Evolutionary conservation across 2,888 invertebrate species (phyloP).

Genomic region (Lochmaea crataegi): DNA sequence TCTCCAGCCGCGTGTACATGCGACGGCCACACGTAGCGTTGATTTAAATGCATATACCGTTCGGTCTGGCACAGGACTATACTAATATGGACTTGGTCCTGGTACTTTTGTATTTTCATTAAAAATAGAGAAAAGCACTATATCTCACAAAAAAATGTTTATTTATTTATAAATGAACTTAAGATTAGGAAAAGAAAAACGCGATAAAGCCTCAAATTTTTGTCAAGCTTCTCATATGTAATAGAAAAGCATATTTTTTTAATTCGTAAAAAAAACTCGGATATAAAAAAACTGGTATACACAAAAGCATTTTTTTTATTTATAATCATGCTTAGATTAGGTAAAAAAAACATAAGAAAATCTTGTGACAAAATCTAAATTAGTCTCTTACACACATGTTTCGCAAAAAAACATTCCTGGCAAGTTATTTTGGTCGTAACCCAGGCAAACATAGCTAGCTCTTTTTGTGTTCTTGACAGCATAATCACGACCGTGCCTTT

Average conservation of each 20-base stretch:
- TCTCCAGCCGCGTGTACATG: background rate
- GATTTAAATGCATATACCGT: background rate
- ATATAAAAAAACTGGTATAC: too few relatives aligned
- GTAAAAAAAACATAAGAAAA: background rate
- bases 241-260: too few relatives aligned
- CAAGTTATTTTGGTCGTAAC: background rate
- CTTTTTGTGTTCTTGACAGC: too few relatives aligned
- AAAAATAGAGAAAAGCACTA: background rate
- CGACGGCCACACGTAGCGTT: background rate
- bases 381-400: background rate
- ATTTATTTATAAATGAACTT: too few relatives aligned
- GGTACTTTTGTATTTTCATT: background rate
- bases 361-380: background rate
- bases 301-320: too few relatives aligned
- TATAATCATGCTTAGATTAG: background rate
- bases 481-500: too few relatives aligned
- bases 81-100: background rate
- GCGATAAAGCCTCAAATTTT: too few relatives aligned
- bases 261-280: too few relatives aligned
- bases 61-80: background rate
- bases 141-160: background rate
- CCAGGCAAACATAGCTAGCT: background rate
- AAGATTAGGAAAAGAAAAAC: too few relatives aligned
- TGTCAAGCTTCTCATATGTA: too few relatives aligned
- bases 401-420: background rate